Base-by-base conservation (phyloP, 2,113 vertebrate species). In the Enhydra lutris region DNA sequence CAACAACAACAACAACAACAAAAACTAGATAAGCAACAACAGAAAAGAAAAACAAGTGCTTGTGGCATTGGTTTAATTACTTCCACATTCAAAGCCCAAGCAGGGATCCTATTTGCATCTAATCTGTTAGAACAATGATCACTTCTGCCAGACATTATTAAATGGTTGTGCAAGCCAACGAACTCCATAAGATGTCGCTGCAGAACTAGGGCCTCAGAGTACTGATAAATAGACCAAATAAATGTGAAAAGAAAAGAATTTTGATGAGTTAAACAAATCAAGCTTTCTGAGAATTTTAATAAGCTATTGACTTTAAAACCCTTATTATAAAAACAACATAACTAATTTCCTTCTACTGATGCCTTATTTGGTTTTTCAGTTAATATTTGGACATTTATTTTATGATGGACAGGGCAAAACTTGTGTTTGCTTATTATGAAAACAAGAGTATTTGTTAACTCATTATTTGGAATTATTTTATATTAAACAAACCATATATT, bases 81-180 rank as follows among this genome's bases (percentile, higher is more conserved):
- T 98, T 89, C 42, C 86, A 79, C 45, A 91, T 96, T 97, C 87
- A 97, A 95, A 97, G 87, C 67, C 86, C 76, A 97, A 79, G 61
- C 92, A 96, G 89, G 80, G 83, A 82, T 93, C 47, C 29, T 84
- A 94, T 98, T 96, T 94, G 20, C 88, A 98, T 98, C 73, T 90
- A 97, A 84, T 94, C 93, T 98, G 93, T 92, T 97, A 86, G 94
- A 97, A 83, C 63, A 96, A 97, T 97, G 92, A 95, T 96, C 84
- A 47, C 52, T 92, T 93, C 92, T 98, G 94, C 50, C 84, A 94
- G 86, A 92, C 93, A 59, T 80, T 36, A 89, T 17, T 90, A 93
- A 93, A 85, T 71, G 83, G 47, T 31, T 98, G 81, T 96, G 59
- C 20, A 95, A 81, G 80, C 39, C 74, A 81, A 96, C 13, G 15